These are phyloP conservation scores for Triplophysa yarkandensis DNA, from an alignment of 2,797 vertebrate species.

Conservation along the genomic window DNA sequence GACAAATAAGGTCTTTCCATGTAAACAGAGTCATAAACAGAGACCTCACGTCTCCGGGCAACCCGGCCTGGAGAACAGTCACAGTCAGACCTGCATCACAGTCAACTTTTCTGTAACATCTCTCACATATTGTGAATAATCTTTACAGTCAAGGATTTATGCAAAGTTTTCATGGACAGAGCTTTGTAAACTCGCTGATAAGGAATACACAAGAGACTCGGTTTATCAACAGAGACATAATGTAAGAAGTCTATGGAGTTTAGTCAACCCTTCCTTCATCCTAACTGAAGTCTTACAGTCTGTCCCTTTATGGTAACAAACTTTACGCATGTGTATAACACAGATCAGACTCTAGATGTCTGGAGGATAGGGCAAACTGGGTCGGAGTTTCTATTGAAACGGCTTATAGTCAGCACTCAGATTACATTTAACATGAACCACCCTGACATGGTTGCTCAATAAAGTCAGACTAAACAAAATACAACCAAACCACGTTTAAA, in stretches of 20 bases:
- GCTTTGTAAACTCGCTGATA: not conserved
- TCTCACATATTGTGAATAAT: not conserved
- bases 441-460: not conserved
- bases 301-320: constrained; percentile 75
- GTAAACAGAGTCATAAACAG: constrained; percentile 60
- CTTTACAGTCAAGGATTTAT: not conserved
- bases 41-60: constrained; percentile 59
- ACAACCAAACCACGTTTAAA: not conserved
- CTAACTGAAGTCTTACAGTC: constrained; percentile 44
- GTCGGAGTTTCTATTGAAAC: constrained; percentile 46
- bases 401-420: not conserved
- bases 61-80: too few species aligned
- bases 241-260: too few species aligned
- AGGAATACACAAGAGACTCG: not conserved
- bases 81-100: too few species aligned
- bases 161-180: not conserved
- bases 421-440: constrained; percentile 2
- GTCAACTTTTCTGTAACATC: not conserved
- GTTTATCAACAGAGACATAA: not conserved
- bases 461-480: constrained; percentile 3
- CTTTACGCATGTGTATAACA: constrained; percentile 31
- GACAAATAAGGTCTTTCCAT: constrained; percentile 63
- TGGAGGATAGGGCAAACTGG: constrained; percentile 6
- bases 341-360: not conserved
- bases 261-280: constrained; percentile 12